Evolutionary conservation across 2,113 vertebrate genomes (phyloP), one percentile per base, ranked within the genome.

Genomic region (Ophiodon elongatus): DNA sequence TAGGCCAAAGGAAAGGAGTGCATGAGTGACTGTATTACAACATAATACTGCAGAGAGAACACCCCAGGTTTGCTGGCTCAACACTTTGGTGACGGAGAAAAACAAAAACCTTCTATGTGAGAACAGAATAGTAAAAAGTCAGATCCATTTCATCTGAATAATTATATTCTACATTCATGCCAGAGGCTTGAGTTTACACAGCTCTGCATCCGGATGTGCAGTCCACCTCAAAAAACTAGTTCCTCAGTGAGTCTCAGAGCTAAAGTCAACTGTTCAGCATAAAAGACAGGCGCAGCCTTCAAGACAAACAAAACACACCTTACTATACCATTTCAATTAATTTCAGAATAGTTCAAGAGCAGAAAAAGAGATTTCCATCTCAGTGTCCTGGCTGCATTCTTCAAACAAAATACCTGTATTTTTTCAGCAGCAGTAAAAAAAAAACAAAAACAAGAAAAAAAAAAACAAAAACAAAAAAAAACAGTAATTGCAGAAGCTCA

Each of bases 181-280:
- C 33, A 29, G 27, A 60, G 54, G 63, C 27, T 50, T 15, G 13
- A 72, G 33, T 65, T 76, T 47, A 56, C 23, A 68, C 37, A 73
- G 43, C 37, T 31, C 9, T 11, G 2, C 43, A 73, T 33, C 41
- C 2, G 29, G 50, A 10, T 39, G 27, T 68, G 9, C 43, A 25
- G 25, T 37, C 81, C 45, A 41, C 52, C 47, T 77, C 35, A 54
- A 80, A 43, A 82, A 67, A 73, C 37, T 39, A 43, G 25, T 85
- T 76, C 68, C 45, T 72, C 43, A 60, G 52, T 19, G 35, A 43
- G 64, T 67, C 13, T 73, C 33, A 65, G 13, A 76, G 73, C 76
- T 35, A 81, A 80, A 66, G 57, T 66, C 81, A 82, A 89, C 67
- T 43, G 21, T 4, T 76, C 3, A 66, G 50, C 17, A 47, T 63